Percentiles rank a stretch among this genome's conserved stretches.
Conservation (phyloP, 1,140 invertebrate genomes). For the Akabosia matsudoensis region DNA sequence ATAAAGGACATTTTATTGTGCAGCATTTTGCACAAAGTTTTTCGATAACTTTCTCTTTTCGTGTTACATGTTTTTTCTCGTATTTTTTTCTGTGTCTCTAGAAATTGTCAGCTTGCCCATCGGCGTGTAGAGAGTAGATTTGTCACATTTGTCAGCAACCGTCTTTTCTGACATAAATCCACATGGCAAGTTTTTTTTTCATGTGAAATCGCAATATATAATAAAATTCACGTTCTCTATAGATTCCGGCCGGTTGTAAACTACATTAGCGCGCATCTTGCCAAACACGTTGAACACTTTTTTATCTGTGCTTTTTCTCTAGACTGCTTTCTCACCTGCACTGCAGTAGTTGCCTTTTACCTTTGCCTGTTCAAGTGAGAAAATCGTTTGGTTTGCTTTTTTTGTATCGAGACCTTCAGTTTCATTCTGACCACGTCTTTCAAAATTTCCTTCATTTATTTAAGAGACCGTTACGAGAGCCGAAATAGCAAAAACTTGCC, state of each 20-base stretch:
- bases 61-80: not conserved
- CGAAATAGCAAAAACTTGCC: not conserved
- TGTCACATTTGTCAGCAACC: constrained; percentile 21
- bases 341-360: too few relatives aligned
- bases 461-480: too few relatives aligned
- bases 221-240: not conserved
- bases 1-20: too few relatives aligned
- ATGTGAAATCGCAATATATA: too few relatives aligned
- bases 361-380: too few relatives aligned
- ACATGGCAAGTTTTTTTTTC: constrained; percentile 12
- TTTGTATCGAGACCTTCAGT: too few relatives aligned
- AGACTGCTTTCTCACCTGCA: too few relatives aligned
- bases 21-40: too few relatives aligned
- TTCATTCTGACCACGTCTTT: too few relatives aligned
- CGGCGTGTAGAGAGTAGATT: constrained; percentile 21
- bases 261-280: not conserved
- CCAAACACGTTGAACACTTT: not conserved
- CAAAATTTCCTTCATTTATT: too few relatives aligned
- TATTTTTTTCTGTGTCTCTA: not conserved
- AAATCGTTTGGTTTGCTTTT: too few relatives aligned
- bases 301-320: too few relatives aligned
- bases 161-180: constrained; percentile 16
- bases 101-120: constrained; percentile 19
- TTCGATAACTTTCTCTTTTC: not conserved
- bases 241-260: not conserved